Base-by-base conservation (phyloP, 1,140 invertebrate genomes). In the Bactericera cockerelli region DNA sequence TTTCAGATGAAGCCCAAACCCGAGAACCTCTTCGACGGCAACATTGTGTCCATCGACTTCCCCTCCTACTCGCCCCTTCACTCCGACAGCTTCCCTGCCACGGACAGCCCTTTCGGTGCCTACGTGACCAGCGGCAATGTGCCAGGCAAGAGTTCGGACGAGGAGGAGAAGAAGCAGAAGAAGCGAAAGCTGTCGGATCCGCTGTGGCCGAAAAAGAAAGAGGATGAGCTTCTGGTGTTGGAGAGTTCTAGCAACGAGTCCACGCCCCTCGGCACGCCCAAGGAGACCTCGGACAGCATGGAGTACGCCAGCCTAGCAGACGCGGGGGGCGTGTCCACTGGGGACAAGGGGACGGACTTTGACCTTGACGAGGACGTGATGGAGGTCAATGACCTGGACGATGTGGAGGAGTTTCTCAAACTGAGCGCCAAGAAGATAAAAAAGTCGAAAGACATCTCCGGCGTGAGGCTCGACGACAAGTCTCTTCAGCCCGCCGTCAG, bases 401-500 rank as follows among this genome's bases (percentile, higher is more conserved):
- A 79, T 31, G 72, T 76, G 1, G 78, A 79, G 54, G 81, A 82
- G 26, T 74, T 81, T 10, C 72, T 80, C 59, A 77, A 79, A 69
- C 24, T 53, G 14, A 55, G 65, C 68, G 49, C 70, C 70, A 25
- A 67, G 67, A 56, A 75, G 71, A 42, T 67, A 66, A 58, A 70
- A 71, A 68, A 74, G 71, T 75, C 61, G 81, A 79, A 69, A 77
- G 69, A 19, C 75, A 16, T 67, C 70, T 28, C 61, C 71, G 14
- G 60, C 69, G 3, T 49, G n/a, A 69, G 70, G 62, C 62, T 72
- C 26, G 70, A 70, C 61, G 68, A 69, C 61, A 67, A 62, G 61
- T 55, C 83, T 64, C 76, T 82, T 19, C 79, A 82, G 26, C 82
- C 85, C 0, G 84, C 82, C 24, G 81, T 87, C n/a, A 86, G 83